Percentiles rank a stretch among this genome's conserved stretches.
Conservation (phyloP, 2,797 vertebrate species). For the Coccyzus lansbergi region DNA sequence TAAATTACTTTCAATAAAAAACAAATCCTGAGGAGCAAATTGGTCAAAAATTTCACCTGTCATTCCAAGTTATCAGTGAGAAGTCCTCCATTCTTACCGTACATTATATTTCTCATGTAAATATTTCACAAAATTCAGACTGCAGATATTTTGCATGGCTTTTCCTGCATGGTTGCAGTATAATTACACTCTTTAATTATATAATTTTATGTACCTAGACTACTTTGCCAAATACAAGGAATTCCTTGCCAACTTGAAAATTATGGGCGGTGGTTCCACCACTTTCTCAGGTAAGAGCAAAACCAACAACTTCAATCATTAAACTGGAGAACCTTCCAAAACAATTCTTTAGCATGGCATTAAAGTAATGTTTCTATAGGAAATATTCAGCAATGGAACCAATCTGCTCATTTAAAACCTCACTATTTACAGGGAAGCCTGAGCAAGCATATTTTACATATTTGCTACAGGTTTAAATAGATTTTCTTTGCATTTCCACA, state of each 20-base stretch:
- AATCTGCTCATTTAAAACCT: not conserved
- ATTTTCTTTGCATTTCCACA: not conserved
- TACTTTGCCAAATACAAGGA: not conserved
- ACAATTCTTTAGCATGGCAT: not conserved
- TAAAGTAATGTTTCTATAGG: not conserved
- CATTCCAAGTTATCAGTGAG: not conserved
- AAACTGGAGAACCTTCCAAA: not conserved
- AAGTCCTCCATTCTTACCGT: not conserved
- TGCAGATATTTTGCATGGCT: not conserved
- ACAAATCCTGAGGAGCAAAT: not conserved
- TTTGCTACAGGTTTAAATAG: not conserved
- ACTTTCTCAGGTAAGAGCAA: not conserved
- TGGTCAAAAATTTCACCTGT: not conserved
- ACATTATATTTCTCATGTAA: not conserved
- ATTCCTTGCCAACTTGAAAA: not conserved
- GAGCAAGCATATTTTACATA: not conserved
- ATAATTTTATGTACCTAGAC: not conserved
- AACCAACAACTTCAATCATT: not conserved
- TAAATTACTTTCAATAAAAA: not conserved
- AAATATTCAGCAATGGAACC: not conserved
- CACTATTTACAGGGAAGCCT: not conserved
- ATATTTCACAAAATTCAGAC: not conserved
- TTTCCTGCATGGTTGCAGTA: not conserved
- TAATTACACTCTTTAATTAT: not conserved
- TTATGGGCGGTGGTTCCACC: not conserved